A percentile compares a stretch with the other conserved stretches of the same genome.
Conservation (phyloP, 1,140 invertebrate genomes). For the Bombus sylvicola region DNA sequence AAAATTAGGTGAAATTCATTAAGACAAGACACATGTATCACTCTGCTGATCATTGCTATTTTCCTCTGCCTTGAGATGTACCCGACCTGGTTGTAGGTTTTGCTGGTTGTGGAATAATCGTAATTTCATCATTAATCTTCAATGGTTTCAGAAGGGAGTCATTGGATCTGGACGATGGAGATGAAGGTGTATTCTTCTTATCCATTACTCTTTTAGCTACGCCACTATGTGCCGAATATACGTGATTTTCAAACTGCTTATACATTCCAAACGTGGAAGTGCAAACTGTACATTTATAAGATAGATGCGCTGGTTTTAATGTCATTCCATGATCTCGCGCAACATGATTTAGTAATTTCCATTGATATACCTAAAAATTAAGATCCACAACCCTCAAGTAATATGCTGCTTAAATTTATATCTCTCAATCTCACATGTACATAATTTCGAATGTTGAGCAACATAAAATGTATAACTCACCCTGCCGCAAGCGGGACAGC, state of each 20-base stretch:
- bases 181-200: slow-evolving; percentile 86
- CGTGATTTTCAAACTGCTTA: slow-evolving; percentile 96
- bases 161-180: slow-evolving; percentile 83
- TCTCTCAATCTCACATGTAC: not conserved
- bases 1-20: slow-evolving; percentile 74
- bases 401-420: not conserved
- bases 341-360: slow-evolving; percentile 95
- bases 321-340: slow-evolving; percentile 95
- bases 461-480: slow-evolving; percentile 82
- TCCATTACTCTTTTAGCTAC: slow-evolving; percentile 91
- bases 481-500: slow-evolving; percentile 96
- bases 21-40: slow-evolving; percentile 76
- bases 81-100: slow-evolving; percentile 80
- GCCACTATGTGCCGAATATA: slow-evolving; percentile 95
- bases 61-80: slow-evolving; percentile 74
- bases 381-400: slow-evolving; percentile 30
- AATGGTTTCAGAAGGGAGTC: slow-evolving; percentile 91
- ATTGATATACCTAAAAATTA: slow-evolving; percentile 91
- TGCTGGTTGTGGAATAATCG: slow-evolving; percentile 94
- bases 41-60: slow-evolving; percentile 81
- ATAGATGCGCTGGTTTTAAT: slow-evolving; percentile 94
- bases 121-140: slow-evolving; percentile 96
- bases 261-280: slow-evolving; percentile 97
- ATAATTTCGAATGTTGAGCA: slow-evolving; percentile 11
- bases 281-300: slow-evolving; percentile 97